Evolutionary conservation across 2,888 invertebrate species (phyloP), one percentile per base, ranked within the genome.

Genomic region (Heteromyza rotundicornis): DNA sequence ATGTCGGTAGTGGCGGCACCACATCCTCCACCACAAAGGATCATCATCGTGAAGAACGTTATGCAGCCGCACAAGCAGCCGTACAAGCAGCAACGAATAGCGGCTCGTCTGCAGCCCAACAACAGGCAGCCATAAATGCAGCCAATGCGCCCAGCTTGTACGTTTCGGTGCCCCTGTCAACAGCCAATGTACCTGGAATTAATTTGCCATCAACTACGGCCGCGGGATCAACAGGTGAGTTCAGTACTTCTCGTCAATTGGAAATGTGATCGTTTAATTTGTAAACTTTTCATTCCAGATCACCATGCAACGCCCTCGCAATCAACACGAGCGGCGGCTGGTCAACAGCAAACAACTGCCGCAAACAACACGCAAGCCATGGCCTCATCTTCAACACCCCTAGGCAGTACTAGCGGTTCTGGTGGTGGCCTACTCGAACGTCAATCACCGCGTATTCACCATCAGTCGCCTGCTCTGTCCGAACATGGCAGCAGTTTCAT

Each of bases 141-240:
- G 55, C 69, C 65, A 68, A 73, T 72, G 82, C 84, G 24, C 84
- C 84, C 32, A 86, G 86, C 80, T 85, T 89, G 68, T 88, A 88
- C 56, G 89, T 89, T 19, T 89, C 89, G 22, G 88, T 89, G 67
- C 89, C 89, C 65, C 78, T 89, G 65, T 85, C 86, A 63, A 82
- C 81, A 55, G 83, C 84, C 59, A 82, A 81, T 77, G 81, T 83
- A 81, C 82, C 83, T 81, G 84, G 83, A 67, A 77, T 84, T 60
- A 84, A 77, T 76, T 72, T 84, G 71, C 82, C 81, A 61, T 70
- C 77, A 57, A 63, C 67, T 55, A 76, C 69, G 57, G 64, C 68
- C n/a, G n/a, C n/a, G n/a, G n/a, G n/a, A n/a, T n/a, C n/a, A 64
- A 55, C 70, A 62, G 66, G 60, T 16, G 23, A 36, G 51, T 58